Evolutionary conservation across 2,888 invertebrate genomes (phyloP).

Genomic region (Sinopyrophorus schimmeli): DNA sequence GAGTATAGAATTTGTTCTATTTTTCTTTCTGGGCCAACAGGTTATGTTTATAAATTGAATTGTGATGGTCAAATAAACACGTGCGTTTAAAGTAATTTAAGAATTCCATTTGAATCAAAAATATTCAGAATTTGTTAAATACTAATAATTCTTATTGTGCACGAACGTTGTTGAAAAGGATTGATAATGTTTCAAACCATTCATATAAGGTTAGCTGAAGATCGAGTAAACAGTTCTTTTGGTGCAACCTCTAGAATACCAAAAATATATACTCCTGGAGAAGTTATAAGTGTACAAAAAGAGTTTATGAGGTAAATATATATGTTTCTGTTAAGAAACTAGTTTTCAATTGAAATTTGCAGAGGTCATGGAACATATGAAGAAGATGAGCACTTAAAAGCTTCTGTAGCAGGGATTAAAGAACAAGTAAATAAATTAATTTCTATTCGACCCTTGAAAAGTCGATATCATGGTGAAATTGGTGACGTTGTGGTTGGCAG

Average conservation of each 20-base stretch:
- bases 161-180: not conserved
- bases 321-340: not conserved
- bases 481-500: constrained; percentile 97
- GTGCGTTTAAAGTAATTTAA: too few relatives aligned
- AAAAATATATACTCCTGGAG: constrained; percentile 81
- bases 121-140: too few relatives aligned
- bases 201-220: constrained; percentile 65
- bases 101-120: too few relatives aligned
- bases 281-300: constrained; percentile 79
- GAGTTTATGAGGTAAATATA: constrained; percentile 77
- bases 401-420: constrained; percentile 93
- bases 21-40: too few relatives aligned
- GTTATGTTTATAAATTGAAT: too few relatives aligned
- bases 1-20: too few relatives aligned
- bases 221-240: constrained; percentile 65
- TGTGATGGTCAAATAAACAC: too few relatives aligned
- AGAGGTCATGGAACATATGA: constrained; percentile 98
- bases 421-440: constrained; percentile 95
- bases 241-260: constrained; percentile 63
- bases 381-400: constrained; percentile 78
- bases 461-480: constrained; percentile 89
- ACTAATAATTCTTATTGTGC: too few relatives aligned
- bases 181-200: constrained; percentile 61
- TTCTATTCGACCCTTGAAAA: constrained; percentile 87
- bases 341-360: constrained; percentile 24